These are phyloP conservation scores for Dolomedes plantarius DNA, from an alignment of 2,888 invertebrate species.

Conservation along the genomic window DNA sequence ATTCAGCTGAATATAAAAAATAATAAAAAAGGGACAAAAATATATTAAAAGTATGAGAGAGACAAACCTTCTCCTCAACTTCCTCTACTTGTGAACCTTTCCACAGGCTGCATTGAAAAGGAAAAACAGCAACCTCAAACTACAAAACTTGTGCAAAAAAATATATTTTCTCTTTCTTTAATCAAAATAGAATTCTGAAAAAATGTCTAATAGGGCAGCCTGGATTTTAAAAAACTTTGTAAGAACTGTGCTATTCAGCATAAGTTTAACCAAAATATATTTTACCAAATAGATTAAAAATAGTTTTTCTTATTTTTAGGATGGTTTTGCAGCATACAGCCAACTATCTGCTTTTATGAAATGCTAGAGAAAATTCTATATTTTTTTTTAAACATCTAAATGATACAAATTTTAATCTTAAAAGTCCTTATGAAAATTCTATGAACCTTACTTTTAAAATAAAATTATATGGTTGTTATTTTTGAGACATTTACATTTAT, in stretches of 20 bases:
- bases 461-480: too few species aligned
- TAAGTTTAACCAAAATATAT: too few species aligned
- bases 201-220: conserved; percentile 65
- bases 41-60: not conserved
- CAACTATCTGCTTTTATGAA: too few species aligned
- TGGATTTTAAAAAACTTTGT: conserved; percentile 32
- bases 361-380: too few species aligned
- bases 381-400: too few species aligned
- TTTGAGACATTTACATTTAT: too few species aligned
- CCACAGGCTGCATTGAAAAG: conserved; percentile 74
- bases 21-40: conserved; percentile 14
- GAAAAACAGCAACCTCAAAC: conserved; percentile 70
- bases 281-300: too few species aligned
- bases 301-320: too few species aligned
- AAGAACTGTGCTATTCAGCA: conserved; percentile 68
- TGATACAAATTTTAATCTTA: too few species aligned
- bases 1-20: not conserved
- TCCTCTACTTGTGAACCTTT: conserved; percentile 73
- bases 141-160: conserved; percentile 49
- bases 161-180: not conserved
- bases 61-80: conserved; percentile 74
- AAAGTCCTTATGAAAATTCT: too few species aligned
- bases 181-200: conserved; percentile 66
- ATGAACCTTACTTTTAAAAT: too few species aligned
- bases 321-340: too few species aligned